Evolutionary conservation across 2,888 invertebrate genomes (phyloP).

Genomic region (Dendrolimus pini): DNA sequence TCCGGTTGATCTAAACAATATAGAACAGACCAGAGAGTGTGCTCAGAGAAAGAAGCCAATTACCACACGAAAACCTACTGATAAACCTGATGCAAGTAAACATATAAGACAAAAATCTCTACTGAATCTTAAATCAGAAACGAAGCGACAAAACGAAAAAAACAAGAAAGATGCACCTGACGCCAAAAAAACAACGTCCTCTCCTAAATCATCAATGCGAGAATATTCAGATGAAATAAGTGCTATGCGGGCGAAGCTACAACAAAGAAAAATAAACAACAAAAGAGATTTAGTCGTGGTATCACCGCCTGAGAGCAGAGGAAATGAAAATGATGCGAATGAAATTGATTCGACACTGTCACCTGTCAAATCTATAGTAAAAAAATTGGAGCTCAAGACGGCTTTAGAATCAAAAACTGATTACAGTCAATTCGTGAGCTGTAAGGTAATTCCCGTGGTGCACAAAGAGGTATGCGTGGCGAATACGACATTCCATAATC

Average conservation of each 20-base stretch:
- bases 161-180: constrained; percentile 54
- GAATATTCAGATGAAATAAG: constrained; percentile 71
- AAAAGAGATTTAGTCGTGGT: constrained; percentile 54
- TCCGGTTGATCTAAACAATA: constrained; percentile 73
- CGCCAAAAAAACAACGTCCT: constrained; percentile 47
- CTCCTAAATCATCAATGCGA: constrained; percentile 52
- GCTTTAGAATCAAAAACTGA: constrained; percentile 62
- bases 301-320: constrained; percentile 39
- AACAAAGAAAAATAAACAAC: constrained; percentile 61
- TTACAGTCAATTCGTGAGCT: constrained; percentile 52
- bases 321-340: constrained; percentile 48
- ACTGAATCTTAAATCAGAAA: constrained; percentile 56
- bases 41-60: constrained; percentile 66
- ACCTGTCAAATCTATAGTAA: constrained; percentile 68
- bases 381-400: constrained; percentile 67
- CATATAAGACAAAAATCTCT: constrained; percentile 68
- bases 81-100: constrained; percentile 53
- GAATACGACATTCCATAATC: constrained; percentile 67
- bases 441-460: constrained; percentile 66
- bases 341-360: constrained; percentile 56
- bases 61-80: constrained; percentile 47
- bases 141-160: constrained; percentile 57
- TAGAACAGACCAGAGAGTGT: constrained; percentile 76
- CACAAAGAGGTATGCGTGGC: constrained; percentile 68
- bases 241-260: constrained; percentile 67